phyloP scores from a whole-genome alignment of 1,140 invertebrate species.

The Trissolcus basalis region DNA sequence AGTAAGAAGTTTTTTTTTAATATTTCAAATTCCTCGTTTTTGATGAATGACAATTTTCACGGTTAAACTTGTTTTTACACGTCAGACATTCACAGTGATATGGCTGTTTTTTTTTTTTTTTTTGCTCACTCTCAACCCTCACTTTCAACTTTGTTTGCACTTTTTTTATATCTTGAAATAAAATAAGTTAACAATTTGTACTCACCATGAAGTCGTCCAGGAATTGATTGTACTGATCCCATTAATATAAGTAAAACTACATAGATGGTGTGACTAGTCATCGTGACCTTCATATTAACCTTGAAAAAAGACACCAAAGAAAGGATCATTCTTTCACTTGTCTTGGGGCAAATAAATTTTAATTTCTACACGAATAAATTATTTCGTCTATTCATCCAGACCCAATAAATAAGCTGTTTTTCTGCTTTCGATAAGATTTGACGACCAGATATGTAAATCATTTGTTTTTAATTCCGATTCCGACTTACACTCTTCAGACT shows the following conservation, averaged over 20 bases:
- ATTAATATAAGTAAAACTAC: slow-evolving; percentile 48
- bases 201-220: slow-evolving; percentile 59
- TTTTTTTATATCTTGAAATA: not conserved
- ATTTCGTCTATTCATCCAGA: slow-evolving; percentile 14
- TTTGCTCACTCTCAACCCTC: too few relatives aligned
- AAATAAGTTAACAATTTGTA: slow-evolving; percentile 22
- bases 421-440: not conserved
- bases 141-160: too few relatives aligned
- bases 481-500: too few relatives aligned
- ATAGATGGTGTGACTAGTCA: slow-evolving; percentile 47
- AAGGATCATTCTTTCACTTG: slow-evolving; percentile 48
- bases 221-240: slow-evolving; percentile 49
- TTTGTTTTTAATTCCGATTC: too few relatives aligned
- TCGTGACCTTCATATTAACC: slow-evolving; percentile 56
- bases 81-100: too few relatives aligned
- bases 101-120: too few relatives aligned
- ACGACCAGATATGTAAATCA: not conserved
- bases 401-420: slow-evolving; percentile 10
- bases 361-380: slow-evolving; percentile 22
- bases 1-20: too few relatives aligned
- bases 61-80: too few relatives aligned
- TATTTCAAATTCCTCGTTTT: too few relatives aligned
- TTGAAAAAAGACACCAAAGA: slow-evolving; percentile 40
- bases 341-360: slow-evolving; percentile 21
- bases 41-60: too few relatives aligned